These are phyloP conservation scores for Astyanax mexicanus DNA, from an alignment of 2,797 vertebrate genomes.

Conservation along the genomic window DNA sequence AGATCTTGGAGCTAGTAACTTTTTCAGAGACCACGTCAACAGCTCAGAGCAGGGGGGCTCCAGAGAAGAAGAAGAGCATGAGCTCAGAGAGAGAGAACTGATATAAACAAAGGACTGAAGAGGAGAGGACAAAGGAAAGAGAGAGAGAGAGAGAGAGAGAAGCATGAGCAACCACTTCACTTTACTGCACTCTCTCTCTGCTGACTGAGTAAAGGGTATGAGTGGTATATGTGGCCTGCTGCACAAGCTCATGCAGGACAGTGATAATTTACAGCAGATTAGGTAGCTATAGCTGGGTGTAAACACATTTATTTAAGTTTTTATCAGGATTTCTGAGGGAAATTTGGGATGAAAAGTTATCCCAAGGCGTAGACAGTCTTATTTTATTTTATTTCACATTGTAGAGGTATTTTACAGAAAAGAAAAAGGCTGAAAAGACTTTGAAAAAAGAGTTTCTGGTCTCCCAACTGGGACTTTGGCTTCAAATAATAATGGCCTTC, in stretches of 20 bases:
- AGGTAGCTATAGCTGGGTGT: too few species aligned
- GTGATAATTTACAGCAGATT: not conserved
- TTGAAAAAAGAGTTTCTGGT: not conserved
- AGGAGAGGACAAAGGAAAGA: slow-evolving; percentile 54
- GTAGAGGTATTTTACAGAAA: not conserved
- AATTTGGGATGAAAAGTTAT: not conserved
- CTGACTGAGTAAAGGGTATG: not conserved
- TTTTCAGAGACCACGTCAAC: slow-evolving; percentile 79
- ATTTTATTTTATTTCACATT: not conserved
- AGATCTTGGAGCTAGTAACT: slow-evolving; percentile 58
- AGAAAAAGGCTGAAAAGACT: too few species aligned
- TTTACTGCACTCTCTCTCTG: too few species aligned
- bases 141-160: too few species aligned
- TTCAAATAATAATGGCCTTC: slow-evolving; percentile 65
- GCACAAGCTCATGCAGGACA: not conserved
- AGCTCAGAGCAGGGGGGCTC: slow-evolving; percentile 60
- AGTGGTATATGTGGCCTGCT: not conserved
- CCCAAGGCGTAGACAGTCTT: not conserved
- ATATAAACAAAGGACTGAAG: slow-evolving; percentile 53
- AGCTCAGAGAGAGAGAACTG: slow-evolving; percentile 44
- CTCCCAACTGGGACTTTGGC: not conserved
- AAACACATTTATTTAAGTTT: slow-evolving; percentile 3
- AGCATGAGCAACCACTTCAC: not conserved
- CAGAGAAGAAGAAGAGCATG: slow-evolving; percentile 53
- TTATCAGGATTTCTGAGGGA: not conserved